Percentiles rank a stretch among this genome's conserved stretches.
Conservation (phyloP, 35 echinoderm and acorn worm species). For the Anneissia japonica region DNA sequence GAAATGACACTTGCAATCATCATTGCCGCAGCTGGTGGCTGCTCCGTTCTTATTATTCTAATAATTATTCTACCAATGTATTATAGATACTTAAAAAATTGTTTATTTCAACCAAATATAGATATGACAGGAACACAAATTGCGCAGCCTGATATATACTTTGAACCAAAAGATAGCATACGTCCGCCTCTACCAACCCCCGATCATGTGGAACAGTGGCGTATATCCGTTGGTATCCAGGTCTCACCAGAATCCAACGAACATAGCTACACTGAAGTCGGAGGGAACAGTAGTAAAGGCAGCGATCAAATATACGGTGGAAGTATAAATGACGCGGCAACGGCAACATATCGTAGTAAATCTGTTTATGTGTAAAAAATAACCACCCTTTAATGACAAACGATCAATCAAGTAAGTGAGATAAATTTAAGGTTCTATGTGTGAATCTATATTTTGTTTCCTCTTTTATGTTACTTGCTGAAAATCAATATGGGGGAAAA, state of each 20-base stretch:
- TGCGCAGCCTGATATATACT: neutral
- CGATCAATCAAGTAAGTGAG: no score
- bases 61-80: neutral
- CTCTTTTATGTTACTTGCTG: no score
- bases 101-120: neutral
- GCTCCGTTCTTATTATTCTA: neutral
- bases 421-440: no score
- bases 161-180: neutral
- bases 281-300: neutral
- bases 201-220: neutral
- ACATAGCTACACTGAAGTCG: neutral
- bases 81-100: neutral
- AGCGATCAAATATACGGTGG: neutral
- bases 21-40: neutral
- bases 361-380: neutral
- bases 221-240: neutral
- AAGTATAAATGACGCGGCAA: neutral
- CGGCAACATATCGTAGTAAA: neutral
- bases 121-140: neutral
- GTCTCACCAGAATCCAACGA: neutral
- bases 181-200: neutral
- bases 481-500: no score
- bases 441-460: no score
- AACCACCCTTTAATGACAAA: no score
- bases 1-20: neutral